Conservation (phyloP, 1,140 invertebrate genomes). For the Anadara kagoshimensis region DNA sequence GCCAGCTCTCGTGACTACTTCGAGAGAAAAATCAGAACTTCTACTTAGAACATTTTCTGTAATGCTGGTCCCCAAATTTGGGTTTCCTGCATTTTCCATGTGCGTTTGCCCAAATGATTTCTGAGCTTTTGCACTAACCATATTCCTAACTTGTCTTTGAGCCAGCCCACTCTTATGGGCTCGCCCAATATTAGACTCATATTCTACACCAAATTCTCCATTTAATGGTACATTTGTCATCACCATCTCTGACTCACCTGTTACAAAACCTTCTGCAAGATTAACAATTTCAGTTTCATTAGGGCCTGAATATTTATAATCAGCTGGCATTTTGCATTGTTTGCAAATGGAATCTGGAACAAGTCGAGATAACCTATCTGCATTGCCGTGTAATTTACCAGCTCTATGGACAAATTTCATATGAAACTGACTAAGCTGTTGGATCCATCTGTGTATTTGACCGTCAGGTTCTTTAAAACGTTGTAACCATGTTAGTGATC, state of each 20-base stretch:
- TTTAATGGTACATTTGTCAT: neutral
- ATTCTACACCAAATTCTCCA: neutral
- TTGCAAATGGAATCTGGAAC: constrained; percentile 8
- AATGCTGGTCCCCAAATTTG: no score
- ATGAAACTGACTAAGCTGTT: constrained; percentile 26
- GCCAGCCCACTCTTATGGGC: neutral
- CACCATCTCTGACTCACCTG: neutral
- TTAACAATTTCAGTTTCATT: neutral
- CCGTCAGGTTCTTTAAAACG: constrained; percentile 36
- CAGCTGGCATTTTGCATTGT: neutral
- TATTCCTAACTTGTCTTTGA: neutral
- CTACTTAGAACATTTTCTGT: no score
- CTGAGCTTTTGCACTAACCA: neutral
- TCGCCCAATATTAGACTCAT: neutral
- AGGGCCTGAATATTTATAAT: constrained; percentile 1
- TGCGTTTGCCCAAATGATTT: neutral
- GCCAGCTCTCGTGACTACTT: no score
- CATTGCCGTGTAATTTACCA: constrained; percentile 10
- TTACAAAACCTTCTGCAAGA: neutral
- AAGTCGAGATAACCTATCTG: constrained; percentile 20
- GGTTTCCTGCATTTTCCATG: no score
- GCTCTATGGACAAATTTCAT: constrained; percentile 16
- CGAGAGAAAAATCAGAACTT: no score
- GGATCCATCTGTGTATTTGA: constrained; percentile 26
- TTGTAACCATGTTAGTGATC: constrained; percentile 16